phyloP scores from a whole-genome alignment of 2,797 vertebrate genomes.

The Xiphophorus birchmanni region DNA sequence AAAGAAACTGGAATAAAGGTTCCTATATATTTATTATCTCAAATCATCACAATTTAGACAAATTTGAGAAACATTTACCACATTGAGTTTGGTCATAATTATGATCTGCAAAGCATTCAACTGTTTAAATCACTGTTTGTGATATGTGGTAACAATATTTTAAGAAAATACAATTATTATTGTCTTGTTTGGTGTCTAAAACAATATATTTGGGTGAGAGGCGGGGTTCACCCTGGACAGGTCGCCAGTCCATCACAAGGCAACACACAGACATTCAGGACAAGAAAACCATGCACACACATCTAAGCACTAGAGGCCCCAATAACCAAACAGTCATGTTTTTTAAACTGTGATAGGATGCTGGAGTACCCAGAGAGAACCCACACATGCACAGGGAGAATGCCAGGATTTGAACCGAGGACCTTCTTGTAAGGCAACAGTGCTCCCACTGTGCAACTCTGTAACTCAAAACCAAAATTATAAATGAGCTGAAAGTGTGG shows the following conservation, averaged over 20 bases:
- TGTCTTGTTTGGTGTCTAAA: not conserved
- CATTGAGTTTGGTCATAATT: not conserved
- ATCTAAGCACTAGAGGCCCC: too few species aligned
- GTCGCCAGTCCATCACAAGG: too few species aligned
- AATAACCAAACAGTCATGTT: too few species aligned
- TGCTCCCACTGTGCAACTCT: too few species aligned
- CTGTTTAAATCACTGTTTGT: not conserved
- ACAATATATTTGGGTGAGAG: not conserved
- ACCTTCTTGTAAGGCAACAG: too few species aligned
- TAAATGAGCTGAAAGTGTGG: not conserved
- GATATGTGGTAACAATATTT: not conserved
- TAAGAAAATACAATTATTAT: not conserved
- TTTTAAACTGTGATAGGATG: too few species aligned
- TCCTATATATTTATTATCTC: not conserved
- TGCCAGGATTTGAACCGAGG: too few species aligned
- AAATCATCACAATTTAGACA: not conserved
- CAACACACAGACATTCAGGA: too few species aligned
- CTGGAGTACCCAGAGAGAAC: too few species aligned
- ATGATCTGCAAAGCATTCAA: not conserved
- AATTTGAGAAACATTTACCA: not conserved
- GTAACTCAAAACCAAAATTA: not conserved
- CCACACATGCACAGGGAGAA: too few species aligned
- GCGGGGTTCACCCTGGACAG: too few species aligned
- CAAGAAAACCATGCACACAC: too few species aligned
- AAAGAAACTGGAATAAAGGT: not conserved